Base-by-base conservation (phyloP, 2,888 invertebrate genomes). In the Synanthedon formicaeformis region DNA sequence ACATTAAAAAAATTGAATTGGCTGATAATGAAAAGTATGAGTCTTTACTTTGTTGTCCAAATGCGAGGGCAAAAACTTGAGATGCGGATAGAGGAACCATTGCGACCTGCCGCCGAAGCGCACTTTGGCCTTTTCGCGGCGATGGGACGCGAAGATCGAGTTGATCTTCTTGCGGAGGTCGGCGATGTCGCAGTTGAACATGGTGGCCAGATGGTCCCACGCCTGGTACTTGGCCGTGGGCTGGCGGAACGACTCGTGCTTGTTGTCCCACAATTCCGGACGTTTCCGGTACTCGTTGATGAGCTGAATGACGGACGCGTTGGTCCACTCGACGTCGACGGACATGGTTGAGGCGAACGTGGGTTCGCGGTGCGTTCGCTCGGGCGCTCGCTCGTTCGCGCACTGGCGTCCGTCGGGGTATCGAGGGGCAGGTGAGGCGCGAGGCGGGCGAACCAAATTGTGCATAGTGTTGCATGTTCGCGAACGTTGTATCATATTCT, bases 131-230 rank as follows among this genome's bases (percentile, higher is more conserved):
- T 80, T 81, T 64, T 85, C 86, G 4, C 86, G 70, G 3, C 86
- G 65, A 48, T 83, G 76, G 48, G 86, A 87, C 2, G 86, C 87
- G 58, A 86, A 73, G 45, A 87, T 63, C 1, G 86, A 86, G 59
- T 82, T 82, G 53, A 87, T 57, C 57, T 87, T 87, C 71, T 79
- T 82, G 40, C 78, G 63, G 54, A 87, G 56, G 54, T 82, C 81
- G 0, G 69, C 63, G 6, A 82, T 73, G 50, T 82, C 80, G 54
- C 81, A 81, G 5, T 77, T 69, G 58, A 83, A 81, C 6, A 65
- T 53, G 11, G 63, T 62, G 6, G 84, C 82, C 48, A 86, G 45
- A 4, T 73, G 69, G 14, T 69, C 60, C 81, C 81, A 86, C 0
- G 81, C 78, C 13, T 77, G 78, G 52, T 79, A 77, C 56, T 82